Evolutionary conservation across 2,797 vertebrate genomes (phyloP), one percentile per base, ranked within the genome.

Genomic region (Echiichthys vipera): DNA sequence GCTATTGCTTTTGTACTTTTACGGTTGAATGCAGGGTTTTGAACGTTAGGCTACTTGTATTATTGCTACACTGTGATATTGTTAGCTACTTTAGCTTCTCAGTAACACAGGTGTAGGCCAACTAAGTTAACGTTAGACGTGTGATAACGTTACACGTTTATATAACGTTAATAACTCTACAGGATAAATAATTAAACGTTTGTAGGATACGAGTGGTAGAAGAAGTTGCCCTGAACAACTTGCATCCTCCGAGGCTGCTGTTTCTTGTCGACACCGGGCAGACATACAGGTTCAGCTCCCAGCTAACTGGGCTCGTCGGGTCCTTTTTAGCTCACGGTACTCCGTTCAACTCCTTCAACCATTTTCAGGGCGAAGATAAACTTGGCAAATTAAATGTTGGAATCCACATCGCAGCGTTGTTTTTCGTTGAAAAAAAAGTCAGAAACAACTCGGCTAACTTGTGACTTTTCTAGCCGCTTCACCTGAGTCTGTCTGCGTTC

Each of bases 141-240:
- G 18, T 11, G 6, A 20, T 4, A 29, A n/a, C n/a, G n/a, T n/a
- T 36, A 36, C 29, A 53, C 27, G 15, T 47, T 39, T 58, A n/a
- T n/a, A n/a, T n/a, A n/a, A n/a, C 17, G 25, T 4, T 17, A 29
- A 34, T 13, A 47, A 9, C n/a, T 29, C 18, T 7, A 29, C 13
- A 45, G 14, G 0, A 37, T 36, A 24, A 30, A 73, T 13, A 56
- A 53, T 10, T 24, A 3, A 10, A 27, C 2, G 1, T 27, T 12
- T 7, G 51, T 22, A 93, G 93, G 92, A 94, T 94, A 94, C 93
- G 90, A 89, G 67, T 85, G 80, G 63, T 88, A 90, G 81, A 83
- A 90, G 77, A 88, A 77, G 71, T 70, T 80, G 64, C 92, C 86
- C 54, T 84, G 90, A 20, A 71, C 63, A 80, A 36, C 65, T 56